phyloP scores from a whole-genome alignment of 2,888 invertebrate genomes.

The Arctia plantaginis region DNA sequence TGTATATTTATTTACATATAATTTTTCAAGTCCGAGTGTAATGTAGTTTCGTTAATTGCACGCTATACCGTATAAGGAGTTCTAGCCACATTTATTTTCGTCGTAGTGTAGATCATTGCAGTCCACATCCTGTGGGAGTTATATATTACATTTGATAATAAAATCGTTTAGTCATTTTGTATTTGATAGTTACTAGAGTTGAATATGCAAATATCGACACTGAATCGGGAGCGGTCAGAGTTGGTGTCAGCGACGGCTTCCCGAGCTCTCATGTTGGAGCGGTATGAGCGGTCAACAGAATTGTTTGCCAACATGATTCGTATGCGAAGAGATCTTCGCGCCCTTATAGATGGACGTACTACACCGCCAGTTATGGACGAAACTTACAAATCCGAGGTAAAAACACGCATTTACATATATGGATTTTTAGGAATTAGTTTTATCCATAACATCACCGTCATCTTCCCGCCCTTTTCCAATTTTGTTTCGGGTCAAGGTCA shows the following conservation, averaged over 20 bases:
- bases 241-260: conserved; percentile 75
- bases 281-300: conserved; percentile 77
- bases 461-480: neutral
- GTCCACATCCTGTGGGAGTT: neutral
- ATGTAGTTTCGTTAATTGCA: neutral
- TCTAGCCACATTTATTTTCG: neutral
- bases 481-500: neutral
- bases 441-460: neutral
- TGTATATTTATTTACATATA: too few species aligned
- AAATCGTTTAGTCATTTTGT: conserved; percentile 1
- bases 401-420: neutral
- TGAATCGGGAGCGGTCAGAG: conserved; percentile 73
- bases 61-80: neutral
- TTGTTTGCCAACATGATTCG: conserved; percentile 71
- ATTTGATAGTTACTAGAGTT: conserved; percentile 68
- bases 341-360: conserved; percentile 60
- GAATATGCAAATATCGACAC: conserved; percentile 74
- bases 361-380: conserved; percentile 61
- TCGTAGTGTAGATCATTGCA: neutral
- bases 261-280: conserved; percentile 78
- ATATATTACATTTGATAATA: neutral
- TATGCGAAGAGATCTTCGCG: conserved; percentile 69
- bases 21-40: neutral
- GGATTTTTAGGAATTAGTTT: neutral
- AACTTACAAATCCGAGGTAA: conserved; percentile 59